Base-by-base conservation (phyloP, 2,888 invertebrate genomes). In the Gastrophysa polygoni region DNA sequence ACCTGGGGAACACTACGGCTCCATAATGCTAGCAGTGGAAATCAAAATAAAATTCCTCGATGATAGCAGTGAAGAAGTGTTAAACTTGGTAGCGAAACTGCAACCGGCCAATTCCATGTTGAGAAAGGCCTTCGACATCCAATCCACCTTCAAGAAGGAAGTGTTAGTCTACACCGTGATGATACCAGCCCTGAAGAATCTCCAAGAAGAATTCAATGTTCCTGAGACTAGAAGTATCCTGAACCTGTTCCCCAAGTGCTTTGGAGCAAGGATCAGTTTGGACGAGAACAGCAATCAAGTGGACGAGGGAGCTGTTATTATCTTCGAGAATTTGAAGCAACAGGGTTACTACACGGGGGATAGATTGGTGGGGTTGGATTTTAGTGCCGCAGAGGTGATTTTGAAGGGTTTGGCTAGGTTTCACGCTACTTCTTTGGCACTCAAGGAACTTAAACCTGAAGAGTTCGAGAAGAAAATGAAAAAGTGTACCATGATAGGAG, bases 1-100 rank as follows among this genome's bases (percentile, higher is more conserved):
- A n/a, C 66, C 84, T 0, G 88, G 88, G 0, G 88, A 88, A 70
- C 88, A 88, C 73, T 88, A 87, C 72, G 87, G 87, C 1, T 87
- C 88, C 68, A 79, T 85, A 0, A 87, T 88, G 78, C 70, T 87
- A 0, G 80, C 82, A 0, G 70, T 81, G 1, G 76, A 80, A 29
- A 70, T 82, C 0, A 79, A 75, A 61, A 68, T 84, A 8, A 75
- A 75, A 62, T 69, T 66, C 24, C 57, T 68, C 17, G 47, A 58
- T 1, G 73, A 73, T 20, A 73, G 72, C 21, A 68, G 71, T 57
- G 80, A 83, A 65, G 77, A 80, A 7, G 10, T 18, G 21, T 68
- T 86, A 21, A 70, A 84, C 24, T 68, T 87, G 8, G 84, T 87
- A 1, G 87, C 85, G 0, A 88, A 88, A 72, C 76, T 87, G 66